A percentile compares a stretch with the other conserved stretches of the same genome.
phyloP scores from a whole-genome alignment of 2,797 vertebrate genomes.

The Cephalopachus bancanus region DNA sequence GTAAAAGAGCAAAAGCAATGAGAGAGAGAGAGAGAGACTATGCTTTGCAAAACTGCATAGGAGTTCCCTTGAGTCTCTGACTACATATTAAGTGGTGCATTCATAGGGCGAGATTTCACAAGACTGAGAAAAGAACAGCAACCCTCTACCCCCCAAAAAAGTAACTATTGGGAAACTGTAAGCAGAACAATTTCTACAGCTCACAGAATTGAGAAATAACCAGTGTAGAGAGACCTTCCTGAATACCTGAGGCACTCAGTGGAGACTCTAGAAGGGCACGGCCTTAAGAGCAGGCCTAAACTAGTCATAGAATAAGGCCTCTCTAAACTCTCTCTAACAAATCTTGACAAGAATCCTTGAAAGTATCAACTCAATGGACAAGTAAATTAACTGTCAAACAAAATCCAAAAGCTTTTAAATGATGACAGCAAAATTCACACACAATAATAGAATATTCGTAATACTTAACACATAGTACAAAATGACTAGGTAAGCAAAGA shows the following conservation, averaged over 20 bases:
- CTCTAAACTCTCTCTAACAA: background rate
- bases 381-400: constrained; percentile 39
- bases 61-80: background rate
- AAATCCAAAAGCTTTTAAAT: constrained; percentile 7
- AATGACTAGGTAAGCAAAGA: background rate
- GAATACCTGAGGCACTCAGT: background rate
- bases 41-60: background rate
- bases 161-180: background rate
- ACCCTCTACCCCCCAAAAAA: background rate
- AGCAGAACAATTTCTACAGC: background rate
- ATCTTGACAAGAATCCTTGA: background rate
- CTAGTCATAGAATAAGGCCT: background rate
- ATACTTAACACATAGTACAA: background rate
- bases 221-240: background rate
- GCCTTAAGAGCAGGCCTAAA: background rate
- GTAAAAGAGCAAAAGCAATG: background rate
- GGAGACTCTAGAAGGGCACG: background rate
- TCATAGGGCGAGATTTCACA: background rate
- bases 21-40: background rate
- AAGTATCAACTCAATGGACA: background rate
- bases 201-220: background rate
- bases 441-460: background rate
- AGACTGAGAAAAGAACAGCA: background rate
- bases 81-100: background rate
- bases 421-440: background rate